phyloP scores from a whole-genome alignment of 2,113 vertebrate species.

The Mormyrus lacerda region DNA sequence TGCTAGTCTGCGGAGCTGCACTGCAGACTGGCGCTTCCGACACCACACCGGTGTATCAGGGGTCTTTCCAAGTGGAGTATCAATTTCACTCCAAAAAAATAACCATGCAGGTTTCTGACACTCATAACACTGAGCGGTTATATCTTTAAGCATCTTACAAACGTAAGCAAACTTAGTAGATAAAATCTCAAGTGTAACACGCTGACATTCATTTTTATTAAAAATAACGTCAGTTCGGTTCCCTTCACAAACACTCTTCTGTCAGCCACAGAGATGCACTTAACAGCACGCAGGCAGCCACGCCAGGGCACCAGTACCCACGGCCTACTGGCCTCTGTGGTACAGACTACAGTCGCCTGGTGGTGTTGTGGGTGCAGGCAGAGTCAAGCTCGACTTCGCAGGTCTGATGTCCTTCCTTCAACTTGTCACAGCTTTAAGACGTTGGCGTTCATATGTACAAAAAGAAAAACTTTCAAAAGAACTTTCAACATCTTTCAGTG shows the following conservation, averaged over 20 bases:
- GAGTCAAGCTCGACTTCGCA: neutral
- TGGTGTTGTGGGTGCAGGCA: neutral
- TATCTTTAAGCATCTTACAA: neutral
- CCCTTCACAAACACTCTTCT: too few relatives aligned
- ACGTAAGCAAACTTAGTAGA: neutral
- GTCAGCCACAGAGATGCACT: neutral
- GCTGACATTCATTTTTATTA: neutral
- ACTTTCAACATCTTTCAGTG: neutral
- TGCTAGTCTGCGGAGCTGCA: neutral
- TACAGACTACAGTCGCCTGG: neutral
- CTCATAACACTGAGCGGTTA: neutral
- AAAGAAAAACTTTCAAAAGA: neutral
- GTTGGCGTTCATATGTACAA: neutral
- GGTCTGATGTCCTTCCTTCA: neutral
- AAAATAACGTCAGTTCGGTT: neutral
- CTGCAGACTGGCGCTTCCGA: neutral
- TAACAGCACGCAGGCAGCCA: neutral
- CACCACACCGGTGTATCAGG: neutral
- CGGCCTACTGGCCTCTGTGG: neutral
- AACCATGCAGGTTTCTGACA: neutral
- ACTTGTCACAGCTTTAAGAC: neutral
- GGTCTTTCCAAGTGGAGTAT: neutral
- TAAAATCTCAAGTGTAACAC: neutral
- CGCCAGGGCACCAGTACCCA: neutral
- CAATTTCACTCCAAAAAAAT: neutral